phyloP scores from a whole-genome alignment of 2,888 invertebrate genomes.

The Heteromyza rotundicornis region DNA sequence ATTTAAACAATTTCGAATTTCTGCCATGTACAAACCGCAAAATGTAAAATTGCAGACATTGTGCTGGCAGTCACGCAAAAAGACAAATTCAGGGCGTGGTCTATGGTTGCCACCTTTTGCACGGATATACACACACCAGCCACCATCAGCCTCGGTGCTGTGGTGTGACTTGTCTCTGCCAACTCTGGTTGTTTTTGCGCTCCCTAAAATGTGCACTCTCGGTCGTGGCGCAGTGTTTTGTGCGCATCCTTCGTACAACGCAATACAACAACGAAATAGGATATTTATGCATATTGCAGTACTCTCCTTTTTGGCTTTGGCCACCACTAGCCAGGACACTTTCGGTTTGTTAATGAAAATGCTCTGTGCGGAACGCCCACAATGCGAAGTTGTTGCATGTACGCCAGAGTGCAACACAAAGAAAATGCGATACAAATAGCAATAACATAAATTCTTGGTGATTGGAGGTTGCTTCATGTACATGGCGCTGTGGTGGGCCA shows the following conservation, averaged over 20 bases:
- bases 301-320: background rate
- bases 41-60: too few species aligned
- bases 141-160: too few species aligned
- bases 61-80: background rate
- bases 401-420: background rate
- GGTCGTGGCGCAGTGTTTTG: slow-evolving; percentile 12
- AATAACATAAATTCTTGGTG: too few species aligned
- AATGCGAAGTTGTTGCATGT: background rate
- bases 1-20: too few species aligned
- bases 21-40: too few species aligned
- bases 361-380: slow-evolving; percentile 9
- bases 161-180: too few species aligned
- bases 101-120: background rate
- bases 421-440: too few species aligned
- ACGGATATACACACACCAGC: background rate
- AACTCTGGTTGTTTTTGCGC: slow-evolving; percentile 3
- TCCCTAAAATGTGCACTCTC: background rate
- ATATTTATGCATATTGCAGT: slow-evolving; percentile 10
- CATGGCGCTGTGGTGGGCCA: too few species aligned
- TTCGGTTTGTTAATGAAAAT: slow-evolving; percentile 1
- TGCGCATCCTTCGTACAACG: slow-evolving; percentile 8
- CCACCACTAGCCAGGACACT: background rate
- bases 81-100: background rate
- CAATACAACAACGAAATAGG: background rate
- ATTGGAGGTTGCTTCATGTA: too few species aligned